These are phyloP conservation scores for Dioctria rufipes DNA, from an alignment of 2,888 invertebrate species.

Conservation along the genomic window DNA sequence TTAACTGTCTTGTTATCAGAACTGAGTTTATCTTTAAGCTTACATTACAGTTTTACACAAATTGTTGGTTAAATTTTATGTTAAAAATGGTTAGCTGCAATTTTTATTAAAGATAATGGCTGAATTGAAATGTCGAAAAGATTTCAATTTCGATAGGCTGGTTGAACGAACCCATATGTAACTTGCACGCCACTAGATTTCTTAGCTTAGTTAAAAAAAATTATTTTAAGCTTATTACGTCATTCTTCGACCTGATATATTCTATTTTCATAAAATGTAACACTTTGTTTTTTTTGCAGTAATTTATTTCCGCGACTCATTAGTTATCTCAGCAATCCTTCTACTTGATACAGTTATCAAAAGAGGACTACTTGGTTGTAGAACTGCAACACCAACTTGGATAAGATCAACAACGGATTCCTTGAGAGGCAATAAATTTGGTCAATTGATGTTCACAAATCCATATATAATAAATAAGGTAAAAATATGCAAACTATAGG, in stretches of 20 bases:
- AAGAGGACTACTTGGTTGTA: slow-evolving; percentile 53
- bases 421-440: slow-evolving; percentile 56
- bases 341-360: slow-evolving; percentile 58
- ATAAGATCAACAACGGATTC: slow-evolving; percentile 54
- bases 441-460: slow-evolving; percentile 58
- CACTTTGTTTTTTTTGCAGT: slow-evolving; percentile 58
- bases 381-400: slow-evolving; percentile 56
- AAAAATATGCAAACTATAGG: neutral
- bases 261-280: neutral
- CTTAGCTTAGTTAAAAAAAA: neutral
- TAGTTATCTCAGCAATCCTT: slow-evolving; percentile 58
- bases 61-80: no score
- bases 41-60: no score
- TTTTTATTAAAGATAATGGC: no score
- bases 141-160: no score
- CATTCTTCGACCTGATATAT: neutral
- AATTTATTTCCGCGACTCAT: slow-evolving; percentile 60
- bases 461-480: slow-evolving; percentile 58
- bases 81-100: no score
- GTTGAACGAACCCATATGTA: no score
- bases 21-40: no score
- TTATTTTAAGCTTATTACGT: no score
- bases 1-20: no score
- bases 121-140: no score
- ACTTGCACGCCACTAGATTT: no score